Base-by-base conservation (phyloP, 2,888 invertebrate genomes). In the Ectemnius lituratus region DNA sequence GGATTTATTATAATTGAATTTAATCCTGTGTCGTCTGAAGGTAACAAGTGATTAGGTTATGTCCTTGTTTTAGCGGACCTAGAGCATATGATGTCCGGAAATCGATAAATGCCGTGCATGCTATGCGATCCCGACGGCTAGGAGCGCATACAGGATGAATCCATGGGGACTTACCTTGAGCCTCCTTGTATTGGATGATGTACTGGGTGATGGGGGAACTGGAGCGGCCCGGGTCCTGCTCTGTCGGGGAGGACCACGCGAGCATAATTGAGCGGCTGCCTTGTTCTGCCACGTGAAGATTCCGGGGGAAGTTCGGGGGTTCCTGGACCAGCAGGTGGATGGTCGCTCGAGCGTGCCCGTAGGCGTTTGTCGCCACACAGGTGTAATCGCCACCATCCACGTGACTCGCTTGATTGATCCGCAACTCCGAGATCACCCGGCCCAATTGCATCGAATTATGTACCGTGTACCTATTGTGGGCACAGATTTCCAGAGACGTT, bases 351-450 rank as follows among this genome's bases (percentile, higher is more conserved):
- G 94, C 94, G 69, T 93, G 92, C 0, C 94, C 94, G 86, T 93
- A 94, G 0, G 92, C 91, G 88, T 94, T 94, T 73, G 92, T 92
- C 2, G 94, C 94, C 37, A 92, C 91, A 85, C 94, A 94, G 1
- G 92, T 92, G 86, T 94, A 94, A 84, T 94, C 94, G 2, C 93
- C 93, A 8, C 94, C 91, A 82, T 93, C 93, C 18, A 91, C 89
- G 20, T 92, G 87, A 16, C 91, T 90, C 6, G 93, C 92, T 61
- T 94, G 93, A 8, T 91, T 87, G 66, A 94, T 92, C 2, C 92
- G 92, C 76, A 94, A 85, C 81, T 93, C 93, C 0, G 94, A 94
- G 14, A 92, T 89, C n/a, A 92, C 83, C 4, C 92, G 92, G 23
- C 75, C 84, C 11, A 82, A 76, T 0, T 90, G 80, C 0, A 90